Base-by-base conservation (phyloP, 2,888 invertebrate genomes). In the Drosophila subquinaria region DNA sequence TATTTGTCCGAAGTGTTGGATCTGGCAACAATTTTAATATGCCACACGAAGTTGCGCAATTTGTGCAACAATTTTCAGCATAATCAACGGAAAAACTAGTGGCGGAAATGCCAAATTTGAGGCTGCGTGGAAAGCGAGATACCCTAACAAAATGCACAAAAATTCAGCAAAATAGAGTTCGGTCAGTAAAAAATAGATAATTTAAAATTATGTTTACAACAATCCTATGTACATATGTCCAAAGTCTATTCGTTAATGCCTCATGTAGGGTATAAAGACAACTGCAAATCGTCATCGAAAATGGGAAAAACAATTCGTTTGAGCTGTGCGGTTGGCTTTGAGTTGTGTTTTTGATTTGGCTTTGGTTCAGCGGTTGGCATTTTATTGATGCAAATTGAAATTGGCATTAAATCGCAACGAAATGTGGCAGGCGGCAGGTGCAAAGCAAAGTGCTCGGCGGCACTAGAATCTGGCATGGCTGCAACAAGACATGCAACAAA, bases 371-470 rank as follows among this genome's bases (percentile, higher is more conserved):
- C 67, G 53, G 17, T 45, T 79, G 71, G 66, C 76, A 81, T 72
- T 74, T 77, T 57, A 79, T 82, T 71, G 78, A 83, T 79, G 78
- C 70, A 81, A 75, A 78, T 65, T 71, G 68, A 62, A 83, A 78
- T 73, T 81, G 81, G 73, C 85, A 78, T 71, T 69, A 69, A 75
- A 62, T 63, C 36, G 60, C 47, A 65, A 48, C 55, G 40, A 38
- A 74, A 63, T 57, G 64, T 51, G 62, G 57, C 57, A 67, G 59
- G 42, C 38, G 42, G 75, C 76, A 76, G 73, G 69, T 76, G 59
- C 59, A 75, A 53, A 48, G 38, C 38, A 60, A 51, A 33, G 23
- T 59, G 53, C 23, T 40, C 52, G 23, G 42, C 17, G 20, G 62
- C 27, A 55, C 48, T 68, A 70, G 69, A 63, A 69, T 76, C 57